Conservation (phyloP, 2,113 vertebrate species). For the Rhinichthys klamathensis region DNA sequence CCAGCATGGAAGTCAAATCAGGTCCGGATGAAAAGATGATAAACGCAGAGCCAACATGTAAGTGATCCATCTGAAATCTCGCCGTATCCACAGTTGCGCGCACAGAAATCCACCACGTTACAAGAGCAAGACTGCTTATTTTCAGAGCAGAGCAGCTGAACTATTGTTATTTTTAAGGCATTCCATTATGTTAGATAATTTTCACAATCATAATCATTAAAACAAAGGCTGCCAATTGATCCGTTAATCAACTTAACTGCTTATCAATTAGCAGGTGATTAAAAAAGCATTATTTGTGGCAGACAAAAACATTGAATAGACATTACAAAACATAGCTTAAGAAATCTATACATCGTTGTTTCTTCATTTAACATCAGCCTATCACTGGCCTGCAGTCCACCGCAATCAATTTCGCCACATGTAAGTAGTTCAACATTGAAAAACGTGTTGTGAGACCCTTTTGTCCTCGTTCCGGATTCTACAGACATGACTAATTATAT, state of each 20-base stretch:
- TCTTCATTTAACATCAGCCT: not conserved
- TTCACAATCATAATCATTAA: not conserved
- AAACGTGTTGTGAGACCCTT: not conserved
- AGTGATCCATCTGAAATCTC: constrained; percentile 43
- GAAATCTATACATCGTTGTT: not conserved
- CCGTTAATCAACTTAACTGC: not conserved
- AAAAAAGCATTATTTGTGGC: not conserved
- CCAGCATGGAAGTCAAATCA: constrained; percentile 38
- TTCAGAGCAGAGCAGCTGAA: not conserved
- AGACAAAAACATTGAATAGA: not conserved
- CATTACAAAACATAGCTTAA: not conserved
- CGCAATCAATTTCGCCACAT: not conserved
- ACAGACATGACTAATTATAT: not conserved
- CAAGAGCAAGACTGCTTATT: not conserved
- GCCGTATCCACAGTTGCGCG: not conserved
- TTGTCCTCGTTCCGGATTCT: not conserved
- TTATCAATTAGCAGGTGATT: not conserved
- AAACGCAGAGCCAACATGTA: constrained; percentile 33
- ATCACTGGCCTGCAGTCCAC: not conserved
- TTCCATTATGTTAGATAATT: not conserved
- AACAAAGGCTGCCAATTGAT: not conserved
- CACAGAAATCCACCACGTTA: not conserved
- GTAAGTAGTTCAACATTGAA: not conserved
- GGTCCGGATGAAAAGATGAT: constrained; percentile 34
- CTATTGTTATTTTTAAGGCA: not conserved